Conservation (phyloP, 2,797 vertebrate genomes). For the Lacerta viridis region DNA sequence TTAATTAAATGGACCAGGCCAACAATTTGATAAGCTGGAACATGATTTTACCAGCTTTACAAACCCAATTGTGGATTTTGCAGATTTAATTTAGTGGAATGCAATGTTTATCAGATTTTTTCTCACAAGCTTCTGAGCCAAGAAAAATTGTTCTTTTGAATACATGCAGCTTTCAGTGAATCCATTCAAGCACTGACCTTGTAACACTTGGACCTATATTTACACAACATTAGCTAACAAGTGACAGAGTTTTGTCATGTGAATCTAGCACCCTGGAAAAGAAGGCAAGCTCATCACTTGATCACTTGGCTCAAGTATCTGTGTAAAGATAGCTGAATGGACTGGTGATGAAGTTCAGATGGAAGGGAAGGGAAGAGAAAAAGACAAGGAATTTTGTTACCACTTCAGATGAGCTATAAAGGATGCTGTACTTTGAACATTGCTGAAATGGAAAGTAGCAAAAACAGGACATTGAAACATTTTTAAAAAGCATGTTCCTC, state of each 20-base stretch:
- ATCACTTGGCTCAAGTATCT: neutral
- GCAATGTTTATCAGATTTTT: constrained; percentile 38
- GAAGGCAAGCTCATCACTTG: constrained; percentile 4
- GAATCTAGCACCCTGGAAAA: constrained; percentile 9
- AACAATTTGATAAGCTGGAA: constrained; percentile 38
- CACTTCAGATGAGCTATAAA: neutral
- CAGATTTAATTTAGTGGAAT: constrained; percentile 31
- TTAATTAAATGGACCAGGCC: constrained; percentile 39
- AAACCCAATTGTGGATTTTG: constrained; percentile 40
- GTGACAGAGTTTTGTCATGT: neutral
- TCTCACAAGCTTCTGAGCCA: constrained; percentile 27
- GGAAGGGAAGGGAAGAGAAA: neutral
- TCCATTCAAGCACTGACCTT: neutral
- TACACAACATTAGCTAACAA: constrained; percentile 2
- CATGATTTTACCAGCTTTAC: constrained; percentile 40
- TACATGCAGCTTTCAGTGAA: constrained; percentile 15
- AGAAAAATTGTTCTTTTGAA: constrained; percentile 26
- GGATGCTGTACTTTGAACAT: neutral
- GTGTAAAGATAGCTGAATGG: neutral
- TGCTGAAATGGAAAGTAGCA: neutral
- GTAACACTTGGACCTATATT: neutral
- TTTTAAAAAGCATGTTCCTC: neutral
- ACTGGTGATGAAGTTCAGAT: neutral
- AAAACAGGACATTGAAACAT: neutral
- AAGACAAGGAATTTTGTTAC: neutral